A percentile compares a stretch with the other conserved stretches of the same genome.
Evolutionary conservation across 2,113 vertebrate genomes (phyloP).

Genomic region (Tinamus guttatus): DNA sequence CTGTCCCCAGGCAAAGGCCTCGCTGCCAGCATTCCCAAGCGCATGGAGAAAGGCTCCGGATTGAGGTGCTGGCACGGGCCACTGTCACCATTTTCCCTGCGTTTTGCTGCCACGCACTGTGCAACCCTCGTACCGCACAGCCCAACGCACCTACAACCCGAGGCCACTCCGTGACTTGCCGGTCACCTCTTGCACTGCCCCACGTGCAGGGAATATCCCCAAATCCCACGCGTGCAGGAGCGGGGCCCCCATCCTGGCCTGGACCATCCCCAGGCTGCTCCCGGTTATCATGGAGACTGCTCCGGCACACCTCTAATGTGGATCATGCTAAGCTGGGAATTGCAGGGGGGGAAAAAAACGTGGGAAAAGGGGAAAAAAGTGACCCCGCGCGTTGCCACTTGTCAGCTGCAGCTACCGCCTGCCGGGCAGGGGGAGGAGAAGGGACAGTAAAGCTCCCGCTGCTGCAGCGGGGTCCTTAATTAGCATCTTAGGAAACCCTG

Average conservation of each 20-base stretch:
- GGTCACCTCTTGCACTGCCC: neutral
- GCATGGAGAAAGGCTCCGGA: neutral
- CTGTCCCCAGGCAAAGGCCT: neutral
- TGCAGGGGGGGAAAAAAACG: neutral
- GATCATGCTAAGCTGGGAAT: neutral
- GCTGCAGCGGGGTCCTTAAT: conserved; percentile 15
- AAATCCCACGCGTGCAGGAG: neutral
- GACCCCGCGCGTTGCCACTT: neutral
- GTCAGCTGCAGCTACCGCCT: neutral
- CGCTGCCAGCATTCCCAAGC: neutral
- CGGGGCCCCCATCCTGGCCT: neutral
- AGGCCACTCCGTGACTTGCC: neutral
- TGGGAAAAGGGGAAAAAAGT: neutral
- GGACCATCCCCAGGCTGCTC: neutral
- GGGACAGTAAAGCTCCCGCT: conserved; percentile 42
- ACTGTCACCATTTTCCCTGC: neutral
- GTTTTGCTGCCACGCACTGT: rapidly evolving
- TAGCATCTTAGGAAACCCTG: neutral
- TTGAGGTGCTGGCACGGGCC: neutral
- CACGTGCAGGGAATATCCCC: neutral
- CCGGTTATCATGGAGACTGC: neutral
- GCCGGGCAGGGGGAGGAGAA: neutral
- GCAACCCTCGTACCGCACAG: rapidly evolving
- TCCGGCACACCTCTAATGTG: neutral
- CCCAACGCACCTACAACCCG: neutral